phyloP scores from a whole-genome alignment of 2,113 vertebrate genomes.

The Limanda limanda region DNA sequence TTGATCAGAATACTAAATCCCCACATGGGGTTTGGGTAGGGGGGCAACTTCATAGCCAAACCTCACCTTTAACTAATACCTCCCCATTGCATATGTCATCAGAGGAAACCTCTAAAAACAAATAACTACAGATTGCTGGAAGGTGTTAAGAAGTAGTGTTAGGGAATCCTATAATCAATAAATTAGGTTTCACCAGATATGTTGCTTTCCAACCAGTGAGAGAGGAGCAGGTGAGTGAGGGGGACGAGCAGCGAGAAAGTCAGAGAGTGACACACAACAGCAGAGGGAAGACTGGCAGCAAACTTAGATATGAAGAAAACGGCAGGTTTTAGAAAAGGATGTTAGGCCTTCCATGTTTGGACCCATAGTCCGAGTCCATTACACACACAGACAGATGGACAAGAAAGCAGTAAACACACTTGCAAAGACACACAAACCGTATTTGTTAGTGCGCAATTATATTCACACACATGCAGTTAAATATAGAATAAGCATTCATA shows the following conservation, averaged over 20 bases:
- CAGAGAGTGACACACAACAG: background rate
- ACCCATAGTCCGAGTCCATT: too few relatives aligned
- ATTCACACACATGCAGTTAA: constrained; percentile 11
- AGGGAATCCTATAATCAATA: constrained; percentile 52
- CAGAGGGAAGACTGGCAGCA: background rate
- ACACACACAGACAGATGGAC: too few relatives aligned
- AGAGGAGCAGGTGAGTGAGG: background rate
- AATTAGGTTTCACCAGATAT: constrained; percentile 13
- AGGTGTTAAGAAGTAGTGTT: constrained; percentile 12
- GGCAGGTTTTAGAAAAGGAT: background rate
- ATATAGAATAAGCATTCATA: constrained; percentile 25
- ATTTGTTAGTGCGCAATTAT: background rate
- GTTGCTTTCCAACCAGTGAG: constrained; percentile 13
- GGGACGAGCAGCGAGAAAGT: background rate
- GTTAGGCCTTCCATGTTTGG: background rate
- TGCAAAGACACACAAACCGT: background rate
- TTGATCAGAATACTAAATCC: background rate
- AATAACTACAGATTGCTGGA: constrained; percentile 13
- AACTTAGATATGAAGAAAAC: too few relatives aligned
- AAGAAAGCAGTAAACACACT: background rate
- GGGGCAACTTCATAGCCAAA: background rate
- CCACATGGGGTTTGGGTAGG: background rate
- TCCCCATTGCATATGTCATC: constrained; percentile 13
- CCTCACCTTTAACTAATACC: constrained; percentile 7
- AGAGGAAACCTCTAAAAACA: constrained; percentile 24